Percentiles rank a stretch among this genome's conserved stretches.
These are phyloP conservation scores for Hydrophis major DNA, from an alignment of 2,797 vertebrate genomes.

Conservation along the genomic window DNA sequence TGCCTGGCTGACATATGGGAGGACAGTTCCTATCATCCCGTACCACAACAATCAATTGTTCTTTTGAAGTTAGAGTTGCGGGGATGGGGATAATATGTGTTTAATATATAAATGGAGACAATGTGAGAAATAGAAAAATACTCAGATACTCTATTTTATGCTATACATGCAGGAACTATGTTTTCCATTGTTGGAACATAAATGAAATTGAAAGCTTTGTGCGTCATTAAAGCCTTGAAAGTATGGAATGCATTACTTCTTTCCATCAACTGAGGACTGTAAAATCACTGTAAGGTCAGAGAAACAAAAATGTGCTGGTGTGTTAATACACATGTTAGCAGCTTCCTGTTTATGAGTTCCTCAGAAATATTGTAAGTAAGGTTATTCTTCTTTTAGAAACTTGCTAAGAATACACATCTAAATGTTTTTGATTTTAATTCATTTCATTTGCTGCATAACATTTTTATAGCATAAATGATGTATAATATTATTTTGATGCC, in stretches of 20 bases:
- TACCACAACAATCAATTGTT: not conserved
- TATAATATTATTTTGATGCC: not conserved
- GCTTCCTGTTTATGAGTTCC: conserved; percentile 27
- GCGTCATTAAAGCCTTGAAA: conserved; percentile 75
- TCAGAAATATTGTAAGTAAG: conserved; percentile 18
- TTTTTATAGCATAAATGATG: not conserved
- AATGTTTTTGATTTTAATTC: not conserved
- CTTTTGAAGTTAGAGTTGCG: not conserved
- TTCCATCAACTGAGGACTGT: conserved; percentile 70
- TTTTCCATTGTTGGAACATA: conserved; percentile 73
- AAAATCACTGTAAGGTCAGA: conserved; percentile 66
- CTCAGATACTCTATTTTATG: conserved; percentile 79
- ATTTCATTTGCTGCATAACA: not conserved
- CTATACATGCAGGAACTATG: conserved; percentile 75
- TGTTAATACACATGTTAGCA: conserved; percentile 43
- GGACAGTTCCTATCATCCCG: not conserved
- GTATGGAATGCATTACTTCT: conserved; percentile 63
- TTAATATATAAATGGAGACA: conserved; percentile 50
- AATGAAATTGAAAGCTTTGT: conserved; percentile 79
- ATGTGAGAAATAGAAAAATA: conserved; percentile 52
- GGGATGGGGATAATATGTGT: not conserved
- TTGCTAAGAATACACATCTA: not conserved
- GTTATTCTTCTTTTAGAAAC: conserved; percentile 8
- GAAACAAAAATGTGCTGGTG: conserved; percentile 59
- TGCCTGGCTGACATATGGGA: not conserved